Conservation (phyloP, 2,888 invertebrate species). For the Dolichomitus sp. region DNA sequence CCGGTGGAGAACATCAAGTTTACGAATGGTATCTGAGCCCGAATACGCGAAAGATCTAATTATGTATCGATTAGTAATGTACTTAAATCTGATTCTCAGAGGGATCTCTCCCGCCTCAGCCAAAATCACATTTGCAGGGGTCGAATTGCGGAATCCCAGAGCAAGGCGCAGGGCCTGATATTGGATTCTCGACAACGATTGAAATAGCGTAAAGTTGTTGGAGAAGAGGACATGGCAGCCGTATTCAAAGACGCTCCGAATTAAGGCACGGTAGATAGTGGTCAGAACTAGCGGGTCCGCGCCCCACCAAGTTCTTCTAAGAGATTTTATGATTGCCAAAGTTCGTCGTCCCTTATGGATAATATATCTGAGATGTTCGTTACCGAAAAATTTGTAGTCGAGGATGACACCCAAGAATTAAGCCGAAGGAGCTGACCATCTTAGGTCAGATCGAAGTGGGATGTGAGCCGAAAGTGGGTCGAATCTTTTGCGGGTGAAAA, state of each 20-base stretch:
- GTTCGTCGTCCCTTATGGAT: neutral
- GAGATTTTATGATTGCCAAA: neutral
- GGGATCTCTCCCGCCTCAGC: neutral
- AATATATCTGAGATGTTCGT: neutral
- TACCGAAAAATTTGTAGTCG: neutral
- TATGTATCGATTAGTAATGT: neutral
- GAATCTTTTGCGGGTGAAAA: too few species aligned
- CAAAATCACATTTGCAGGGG: neutral
- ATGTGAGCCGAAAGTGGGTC: neutral
- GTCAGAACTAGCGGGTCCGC: neutral
- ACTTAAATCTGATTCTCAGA: slow-evolving; percentile 4
- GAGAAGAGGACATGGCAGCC: neutral
- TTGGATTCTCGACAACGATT: neutral
- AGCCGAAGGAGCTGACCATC: neutral
- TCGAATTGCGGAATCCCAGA: too few species aligned
- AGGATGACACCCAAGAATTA: neutral
- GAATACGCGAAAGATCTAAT: neutral
- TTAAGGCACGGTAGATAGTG: slow-evolving; percentile 1
- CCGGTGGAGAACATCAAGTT: neutral
- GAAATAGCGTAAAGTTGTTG: neutral
- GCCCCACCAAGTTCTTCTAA: neutral
- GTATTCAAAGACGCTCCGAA: neutral
- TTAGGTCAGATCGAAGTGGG: neutral
- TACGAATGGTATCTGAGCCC: neutral
- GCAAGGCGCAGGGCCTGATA: neutral